phyloP scores from a whole-genome alignment of 1,140 invertebrate genomes.

The Ips typographus region DNA sequence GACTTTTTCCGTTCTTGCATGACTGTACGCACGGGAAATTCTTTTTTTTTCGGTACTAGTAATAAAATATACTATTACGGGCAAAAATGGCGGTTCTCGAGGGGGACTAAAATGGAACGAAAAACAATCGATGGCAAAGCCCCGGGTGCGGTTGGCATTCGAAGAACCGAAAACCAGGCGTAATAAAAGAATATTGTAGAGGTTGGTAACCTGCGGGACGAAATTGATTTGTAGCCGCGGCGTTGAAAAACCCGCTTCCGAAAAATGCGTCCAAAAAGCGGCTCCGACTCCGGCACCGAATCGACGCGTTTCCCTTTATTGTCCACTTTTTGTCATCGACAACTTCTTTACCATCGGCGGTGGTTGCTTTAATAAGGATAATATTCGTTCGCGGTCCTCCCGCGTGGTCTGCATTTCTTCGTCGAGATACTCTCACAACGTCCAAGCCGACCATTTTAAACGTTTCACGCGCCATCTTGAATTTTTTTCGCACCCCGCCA shows the following conservation, averaged over 20 bases:
- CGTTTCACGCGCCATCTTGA: too few species aligned
- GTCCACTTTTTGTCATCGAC: constrained; percentile 20
- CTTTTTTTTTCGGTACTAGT: not conserved
- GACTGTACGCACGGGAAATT: not conserved
- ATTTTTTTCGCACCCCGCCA: too few species aligned
- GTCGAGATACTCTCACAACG: not conserved
- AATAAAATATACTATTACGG: not conserved
- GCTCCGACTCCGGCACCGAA: constrained; percentile 24
- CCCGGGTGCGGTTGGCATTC: not conserved
- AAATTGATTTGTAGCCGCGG: constrained; percentile 30
- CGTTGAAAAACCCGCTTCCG: constrained; percentile 27
- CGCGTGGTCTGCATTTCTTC: not conserved
- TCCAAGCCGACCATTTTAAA: not conserved
- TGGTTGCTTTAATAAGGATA: constrained; percentile 3
- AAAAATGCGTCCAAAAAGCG: constrained; percentile 28
- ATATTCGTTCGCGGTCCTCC: not conserved
- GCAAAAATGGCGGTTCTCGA: not conserved
- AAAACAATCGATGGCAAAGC: not conserved
- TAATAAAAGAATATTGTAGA: constrained; percentile 6
- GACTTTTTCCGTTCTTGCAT: too few species aligned
- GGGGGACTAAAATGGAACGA: not conserved
- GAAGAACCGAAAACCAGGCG: constrained; percentile 8
- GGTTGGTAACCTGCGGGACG: constrained; percentile 16
- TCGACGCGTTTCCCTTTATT: constrained; percentile 27
- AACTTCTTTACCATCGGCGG: constrained; percentile 19